These are phyloP conservation scores for Lepidochitona cinerea DNA, from an alignment of 2,888 invertebrate species.

Conservation along the genomic window DNA sequence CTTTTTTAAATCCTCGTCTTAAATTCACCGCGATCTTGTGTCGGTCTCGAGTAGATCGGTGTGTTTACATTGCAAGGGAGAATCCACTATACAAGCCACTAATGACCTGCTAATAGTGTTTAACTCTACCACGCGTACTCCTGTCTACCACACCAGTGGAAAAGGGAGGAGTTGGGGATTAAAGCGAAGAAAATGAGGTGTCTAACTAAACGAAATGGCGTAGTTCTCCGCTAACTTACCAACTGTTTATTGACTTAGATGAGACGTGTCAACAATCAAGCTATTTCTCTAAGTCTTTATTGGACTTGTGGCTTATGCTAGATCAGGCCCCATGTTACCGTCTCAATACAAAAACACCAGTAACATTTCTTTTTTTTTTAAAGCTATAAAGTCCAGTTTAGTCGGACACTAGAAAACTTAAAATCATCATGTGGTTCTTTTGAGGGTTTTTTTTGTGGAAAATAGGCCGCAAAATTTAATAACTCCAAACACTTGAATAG, in stretches of 20 bases:
- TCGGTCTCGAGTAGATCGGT: not conserved
- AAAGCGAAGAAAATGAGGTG: not conserved
- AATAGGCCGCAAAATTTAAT: too few species aligned
- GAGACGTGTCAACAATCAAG: not conserved
- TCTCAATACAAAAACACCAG: too few species aligned
- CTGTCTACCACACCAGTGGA: conserved; percentile 2
- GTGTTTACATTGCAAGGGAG: not conserved
- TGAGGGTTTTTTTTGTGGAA: too few species aligned
- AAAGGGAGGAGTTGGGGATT: not conserved
- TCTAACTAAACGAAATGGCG: not conserved
- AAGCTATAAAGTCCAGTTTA: too few species aligned
- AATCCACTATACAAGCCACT: not conserved
- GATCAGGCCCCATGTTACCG: not conserved
- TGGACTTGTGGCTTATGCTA: not conserved
- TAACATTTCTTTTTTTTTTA: too few species aligned
- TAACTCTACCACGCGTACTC: not conserved
- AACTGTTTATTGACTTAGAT: not conserved
- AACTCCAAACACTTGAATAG: too few species aligned
- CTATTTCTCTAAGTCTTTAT: not conserved
- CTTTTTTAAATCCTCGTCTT: too few species aligned
- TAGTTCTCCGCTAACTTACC: not conserved
- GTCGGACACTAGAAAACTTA: too few species aligned
- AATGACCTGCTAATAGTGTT: not conserved
- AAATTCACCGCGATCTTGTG: not conserved
- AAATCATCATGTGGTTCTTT: too few species aligned